Evolutionary conservation across 2,888 invertebrate genomes (phyloP).

Genomic region (Frankliniella intonsa): DNA sequence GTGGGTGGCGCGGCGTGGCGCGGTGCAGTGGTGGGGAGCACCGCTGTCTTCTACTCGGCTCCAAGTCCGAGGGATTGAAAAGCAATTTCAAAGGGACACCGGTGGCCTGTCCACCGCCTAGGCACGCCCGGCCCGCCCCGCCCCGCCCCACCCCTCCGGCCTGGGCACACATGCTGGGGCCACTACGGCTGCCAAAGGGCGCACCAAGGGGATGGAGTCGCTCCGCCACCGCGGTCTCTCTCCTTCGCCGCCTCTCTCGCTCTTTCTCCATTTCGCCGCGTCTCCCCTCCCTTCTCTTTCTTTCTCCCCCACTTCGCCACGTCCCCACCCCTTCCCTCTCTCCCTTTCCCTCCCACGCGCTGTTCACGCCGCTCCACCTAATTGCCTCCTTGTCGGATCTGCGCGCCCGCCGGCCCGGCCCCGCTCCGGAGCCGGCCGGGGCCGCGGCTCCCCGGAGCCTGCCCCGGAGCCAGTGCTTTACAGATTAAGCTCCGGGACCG

Average conservation of each 20-base stretch:
- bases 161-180: background rate
- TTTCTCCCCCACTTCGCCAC: no score
- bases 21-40: background rate
- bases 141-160: background rate
- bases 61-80: slow-evolving; percentile 24
- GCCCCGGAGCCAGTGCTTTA: background rate
- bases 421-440: no score
- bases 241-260: no score
- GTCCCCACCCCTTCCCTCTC: no score
- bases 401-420: background rate
- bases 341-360: no score
- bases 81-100: slow-evolving; percentile 26
- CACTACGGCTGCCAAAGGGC: background rate
- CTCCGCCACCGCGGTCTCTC: background rate
- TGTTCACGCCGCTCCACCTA: no score
- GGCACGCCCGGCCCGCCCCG: background rate
- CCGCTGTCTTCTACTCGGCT: slow-evolving; percentile 19
- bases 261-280: no score
- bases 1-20: background rate
- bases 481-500: background rate
- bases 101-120: slow-evolving; percentile 23
- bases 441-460: background rate
- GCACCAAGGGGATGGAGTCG: background rate
- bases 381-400: background rate
- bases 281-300: no score